phyloP scores from a whole-genome alignment of 2,888 invertebrate genomes.

The Anagyrus pseudococci region DNA sequence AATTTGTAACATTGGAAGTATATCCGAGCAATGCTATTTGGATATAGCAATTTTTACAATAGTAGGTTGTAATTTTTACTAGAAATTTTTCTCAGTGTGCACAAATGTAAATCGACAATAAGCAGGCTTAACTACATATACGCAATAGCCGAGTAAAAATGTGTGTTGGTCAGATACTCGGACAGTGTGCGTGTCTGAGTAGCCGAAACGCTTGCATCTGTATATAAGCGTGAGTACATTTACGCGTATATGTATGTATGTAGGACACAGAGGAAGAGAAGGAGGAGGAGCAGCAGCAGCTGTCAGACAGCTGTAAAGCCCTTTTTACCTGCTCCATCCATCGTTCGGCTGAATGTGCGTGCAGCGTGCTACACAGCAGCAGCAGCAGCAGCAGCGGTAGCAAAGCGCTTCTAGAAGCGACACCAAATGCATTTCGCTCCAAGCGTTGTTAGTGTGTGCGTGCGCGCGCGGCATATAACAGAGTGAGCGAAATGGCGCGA shows the following conservation, averaged over 20 bases:
- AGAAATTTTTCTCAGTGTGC: no score
- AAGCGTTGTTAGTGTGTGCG: not conserved
- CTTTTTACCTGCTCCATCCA: slow-evolving; percentile 58
- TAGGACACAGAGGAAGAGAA: slow-evolving; percentile 61
- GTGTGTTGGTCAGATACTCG: no score
- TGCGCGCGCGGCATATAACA: not conserved
- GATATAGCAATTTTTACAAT: no score
- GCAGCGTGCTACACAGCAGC: slow-evolving; percentile 39
- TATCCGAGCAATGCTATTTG: no score
- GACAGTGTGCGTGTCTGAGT: not conserved
- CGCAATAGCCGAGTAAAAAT: no score
- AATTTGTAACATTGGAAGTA: no score
- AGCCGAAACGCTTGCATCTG: not conserved
- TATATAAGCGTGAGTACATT: slow-evolving; percentile 47
- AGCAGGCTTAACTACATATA: not conserved
- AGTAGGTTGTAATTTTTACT: no score
- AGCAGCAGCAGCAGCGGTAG: slow-evolving; percentile 43
- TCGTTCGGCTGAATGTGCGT: not conserved
- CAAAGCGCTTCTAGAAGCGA: not conserved
- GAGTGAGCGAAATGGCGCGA: slow-evolving; percentile 20
- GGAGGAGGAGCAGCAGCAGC: no score
- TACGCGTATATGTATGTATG: slow-evolving; percentile 51
- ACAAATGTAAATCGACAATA: no score
- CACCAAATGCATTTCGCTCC: slow-evolving; percentile 38
- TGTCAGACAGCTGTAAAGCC: slow-evolving; percentile 61